Evolutionary conservation across 2,113 vertebrate species (phyloP).

Genomic region (Fukomys damarensis): DNA sequence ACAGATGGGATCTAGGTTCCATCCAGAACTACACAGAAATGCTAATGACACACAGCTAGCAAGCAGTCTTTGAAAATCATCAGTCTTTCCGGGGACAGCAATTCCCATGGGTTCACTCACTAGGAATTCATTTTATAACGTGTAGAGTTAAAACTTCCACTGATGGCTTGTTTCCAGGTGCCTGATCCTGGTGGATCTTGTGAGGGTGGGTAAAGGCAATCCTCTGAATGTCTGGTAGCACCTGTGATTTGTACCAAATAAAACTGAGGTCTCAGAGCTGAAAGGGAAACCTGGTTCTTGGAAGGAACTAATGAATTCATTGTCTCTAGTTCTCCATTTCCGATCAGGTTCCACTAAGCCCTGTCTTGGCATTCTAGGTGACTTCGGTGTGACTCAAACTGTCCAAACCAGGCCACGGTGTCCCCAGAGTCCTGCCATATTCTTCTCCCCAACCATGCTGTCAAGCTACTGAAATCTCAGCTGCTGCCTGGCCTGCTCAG

Average conservation of each 20-base stretch:
- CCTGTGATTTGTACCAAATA: background rate
- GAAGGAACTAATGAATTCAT: background rate
- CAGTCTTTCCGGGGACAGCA: background rate
- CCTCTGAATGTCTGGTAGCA: background rate
- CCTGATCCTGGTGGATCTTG: background rate
- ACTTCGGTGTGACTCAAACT: background rate
- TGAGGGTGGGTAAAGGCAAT: background rate
- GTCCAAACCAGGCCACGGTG: background rate
- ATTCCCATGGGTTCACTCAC: background rate
- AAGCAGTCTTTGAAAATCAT: background rate
- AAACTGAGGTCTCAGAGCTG: background rate
- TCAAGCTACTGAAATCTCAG: background rate
- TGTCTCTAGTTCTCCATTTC: background rate
- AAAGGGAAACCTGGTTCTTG: background rate
- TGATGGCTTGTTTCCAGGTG: background rate
- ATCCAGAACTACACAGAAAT: background rate
- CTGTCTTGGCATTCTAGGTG: background rate
- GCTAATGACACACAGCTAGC: background rate
- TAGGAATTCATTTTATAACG: background rate
- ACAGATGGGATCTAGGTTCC: background rate
- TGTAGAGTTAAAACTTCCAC: background rate
- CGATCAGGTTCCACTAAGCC: background rate
- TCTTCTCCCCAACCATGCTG: background rate
- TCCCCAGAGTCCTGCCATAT: background rate
- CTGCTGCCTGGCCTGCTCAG: background rate